Evolutionary conservation across 2,797 vertebrate species (phyloP), one percentile per base, ranked within the genome.

Genomic region (Ctenochaetus hawaiiensis): DNA sequence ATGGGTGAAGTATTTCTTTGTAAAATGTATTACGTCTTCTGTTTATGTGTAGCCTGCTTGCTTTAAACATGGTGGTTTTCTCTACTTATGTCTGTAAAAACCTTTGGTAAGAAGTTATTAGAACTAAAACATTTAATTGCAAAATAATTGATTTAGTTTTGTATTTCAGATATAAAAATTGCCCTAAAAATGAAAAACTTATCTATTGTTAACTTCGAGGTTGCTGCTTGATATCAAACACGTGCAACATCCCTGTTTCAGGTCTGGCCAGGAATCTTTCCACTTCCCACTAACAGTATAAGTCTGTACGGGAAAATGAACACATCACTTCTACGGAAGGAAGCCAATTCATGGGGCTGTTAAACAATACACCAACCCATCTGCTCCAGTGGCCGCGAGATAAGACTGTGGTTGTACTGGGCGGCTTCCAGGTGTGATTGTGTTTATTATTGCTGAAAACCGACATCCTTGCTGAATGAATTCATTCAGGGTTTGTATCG

Each of bases 291-390:
- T 65, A 51, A 49, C 59, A 5, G 39, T 41, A 52, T 68, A 76
- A 84, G 72, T 83, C 70, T 82, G 63, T 43, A 8, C 23, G 48
- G 58, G 61, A 62, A 60, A 83, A 81, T 70, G n/a, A 75, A 75
- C 66, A 59, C 44, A 81, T 72, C 67, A 53, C 56, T 77, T 68
- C 30, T 12, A 52, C 47, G 58, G 78, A 79, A 78, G 80, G 64
- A 84, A 87, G 72, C 57, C 57, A 64, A 43, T 81, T 84, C 54
- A 80, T 34, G 12, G 63, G 59, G 70, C 75, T 1, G 17, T 85
- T 86, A 74, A 81, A 86, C 77, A 73, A 81, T 75, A 52, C 59
- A 60, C 51, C 80, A 74, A 67, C 26, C 54, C 80, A 59, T 78
- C 75, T 82, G 78, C 73, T 69, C 48, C 34, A 68, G 61, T 54